These are phyloP conservation scores for Hyposoter didymator DNA, from an alignment of 2,888 invertebrate species.

Conservation along the genomic window DNA sequence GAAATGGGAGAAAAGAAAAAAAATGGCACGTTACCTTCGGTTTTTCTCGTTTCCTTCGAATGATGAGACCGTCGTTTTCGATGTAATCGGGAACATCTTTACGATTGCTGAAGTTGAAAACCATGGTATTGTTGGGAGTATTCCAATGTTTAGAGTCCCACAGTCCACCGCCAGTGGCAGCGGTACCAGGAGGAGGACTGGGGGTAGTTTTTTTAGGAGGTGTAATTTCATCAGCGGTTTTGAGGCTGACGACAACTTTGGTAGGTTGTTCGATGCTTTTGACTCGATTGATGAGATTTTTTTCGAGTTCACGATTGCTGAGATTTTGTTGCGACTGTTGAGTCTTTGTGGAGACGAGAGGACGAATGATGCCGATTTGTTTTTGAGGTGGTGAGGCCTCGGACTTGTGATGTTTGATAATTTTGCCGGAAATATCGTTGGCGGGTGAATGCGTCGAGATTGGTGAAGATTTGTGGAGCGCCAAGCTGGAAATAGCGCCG, in stretches of 20 bases:
- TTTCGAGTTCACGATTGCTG: slow-evolving; percentile 88
- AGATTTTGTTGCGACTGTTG: slow-evolving; percentile 83
- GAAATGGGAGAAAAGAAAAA: neutral
- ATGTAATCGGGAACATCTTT: slow-evolving; percentile 96
- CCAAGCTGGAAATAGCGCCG: slow-evolving; percentile 79
- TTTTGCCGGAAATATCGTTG: slow-evolving; percentile 75
- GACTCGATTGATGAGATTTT: slow-evolving; percentile 89
- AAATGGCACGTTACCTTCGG: slow-evolving; percentile 88
- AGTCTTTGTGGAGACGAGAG: slow-evolving; percentile 83
- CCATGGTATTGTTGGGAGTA: slow-evolving; percentile 89
- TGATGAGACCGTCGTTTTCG: slow-evolving; percentile 93
- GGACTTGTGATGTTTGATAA: slow-evolving; percentile 77
- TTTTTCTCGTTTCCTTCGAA: slow-evolving; percentile 88
- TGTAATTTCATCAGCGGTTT: slow-evolving; percentile 82
- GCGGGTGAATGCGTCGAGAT: slow-evolving; percentile 71
- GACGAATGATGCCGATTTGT: slow-evolving; percentile 85
- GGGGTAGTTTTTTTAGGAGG: slow-evolving; percentile 78
- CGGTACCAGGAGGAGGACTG: slow-evolving; percentile 51
- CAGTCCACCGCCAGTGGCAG: slow-evolving; percentile 74
- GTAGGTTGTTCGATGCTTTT: slow-evolving; percentile 86
- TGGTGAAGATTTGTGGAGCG: slow-evolving; percentile 75
- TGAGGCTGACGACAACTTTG: slow-evolving; percentile 84
- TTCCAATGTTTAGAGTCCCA: slow-evolving; percentile 85
- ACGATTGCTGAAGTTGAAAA: slow-evolving; percentile 94
- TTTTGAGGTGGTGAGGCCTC: slow-evolving; percentile 81